Evolutionary conservation across 2,888 invertebrate genomes (phyloP).

Genomic region (Uloborus plumipes): DNA sequence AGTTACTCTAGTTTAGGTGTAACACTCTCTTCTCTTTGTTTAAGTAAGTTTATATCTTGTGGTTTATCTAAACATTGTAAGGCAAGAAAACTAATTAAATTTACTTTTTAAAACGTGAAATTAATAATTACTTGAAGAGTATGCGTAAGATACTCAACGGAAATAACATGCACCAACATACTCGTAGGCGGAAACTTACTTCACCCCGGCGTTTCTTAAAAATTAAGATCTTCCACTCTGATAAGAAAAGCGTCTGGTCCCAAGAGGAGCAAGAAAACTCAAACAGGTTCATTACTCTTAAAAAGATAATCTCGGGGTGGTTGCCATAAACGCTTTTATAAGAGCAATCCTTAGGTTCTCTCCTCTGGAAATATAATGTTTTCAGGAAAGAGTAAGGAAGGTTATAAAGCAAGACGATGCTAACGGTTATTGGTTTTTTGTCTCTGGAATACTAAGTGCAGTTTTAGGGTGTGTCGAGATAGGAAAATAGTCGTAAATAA

Average conservation of each 20-base stretch:
- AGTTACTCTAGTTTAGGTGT: no score
- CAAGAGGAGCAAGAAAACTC: slow-evolving; percentile 3
- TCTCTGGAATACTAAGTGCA: slow-evolving; percentile 50
- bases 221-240: slow-evolving; percentile 18
- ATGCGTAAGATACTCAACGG: no score
- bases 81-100: no score
- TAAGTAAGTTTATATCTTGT: no score
- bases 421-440: slow-evolving; percentile 63
- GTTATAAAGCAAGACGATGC: slow-evolving; percentile 45
- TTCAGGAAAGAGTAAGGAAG: slow-evolving; percentile 22
- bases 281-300: slow-evolving; percentile 25
- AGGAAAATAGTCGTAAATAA: slow-evolving; percentile 37
- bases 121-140: no score
- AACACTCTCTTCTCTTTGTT: no score
- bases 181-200: no score
- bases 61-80: no score
- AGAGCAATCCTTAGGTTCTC: slow-evolving; percentile 24
- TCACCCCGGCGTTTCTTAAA: no score
- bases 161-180: no score
- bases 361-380: slow-evolving; percentile 36
- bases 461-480: slow-evolving; percentile 46
- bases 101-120: no score
- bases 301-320: slow-evolving; percentile 46
- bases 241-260: slow-evolving; percentile 8
- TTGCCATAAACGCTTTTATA: slow-evolving; percentile 49